Percentiles rank a stretch among this genome's conserved stretches.
Evolutionary conservation across 2,113 vertebrate genomes (phyloP).

Genomic region (Heterochromis multidens): DNA sequence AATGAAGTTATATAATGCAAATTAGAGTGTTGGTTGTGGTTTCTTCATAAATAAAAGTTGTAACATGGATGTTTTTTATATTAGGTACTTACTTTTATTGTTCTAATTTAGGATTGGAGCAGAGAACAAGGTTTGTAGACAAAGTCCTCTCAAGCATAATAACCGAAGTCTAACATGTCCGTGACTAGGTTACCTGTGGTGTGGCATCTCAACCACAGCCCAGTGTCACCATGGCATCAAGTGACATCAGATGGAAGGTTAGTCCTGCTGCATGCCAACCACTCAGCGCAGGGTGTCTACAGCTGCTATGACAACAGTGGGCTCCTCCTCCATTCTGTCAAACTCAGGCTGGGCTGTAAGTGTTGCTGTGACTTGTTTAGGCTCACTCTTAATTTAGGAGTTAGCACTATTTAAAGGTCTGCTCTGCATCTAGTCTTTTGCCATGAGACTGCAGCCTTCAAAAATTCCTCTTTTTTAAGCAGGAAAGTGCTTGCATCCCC

Average conservation of each 20-base stretch:
- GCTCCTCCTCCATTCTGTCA: slow-evolving; percentile 57
- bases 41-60: background rate
- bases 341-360: slow-evolving; percentile 76
- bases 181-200: slow-evolving; percentile 59
- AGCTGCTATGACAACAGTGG: slow-evolving; percentile 73
- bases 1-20: background rate
- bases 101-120: background rate
- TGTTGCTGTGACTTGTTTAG: slow-evolving; percentile 22
- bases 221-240: slow-evolving; percentile 47
- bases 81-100: background rate
- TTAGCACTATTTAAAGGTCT: background rate
- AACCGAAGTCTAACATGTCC: slow-evolving; percentile 25
- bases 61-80: background rate
- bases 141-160: background rate
- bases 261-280: slow-evolving; percentile 57
- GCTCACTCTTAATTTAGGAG: background rate
- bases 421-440: background rate
- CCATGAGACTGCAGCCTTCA: background rate
- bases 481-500: background rate
- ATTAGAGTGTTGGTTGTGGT: background rate
- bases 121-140: background rate
- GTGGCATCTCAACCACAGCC: slow-evolving; percentile 71
- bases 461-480: background rate
- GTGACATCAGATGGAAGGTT: slow-evolving; percentile 61
- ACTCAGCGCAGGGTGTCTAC: slow-evolving; percentile 76